phyloP scores from a whole-genome alignment of 2,888 invertebrate genomes.

The Apamea crenata region DNA sequence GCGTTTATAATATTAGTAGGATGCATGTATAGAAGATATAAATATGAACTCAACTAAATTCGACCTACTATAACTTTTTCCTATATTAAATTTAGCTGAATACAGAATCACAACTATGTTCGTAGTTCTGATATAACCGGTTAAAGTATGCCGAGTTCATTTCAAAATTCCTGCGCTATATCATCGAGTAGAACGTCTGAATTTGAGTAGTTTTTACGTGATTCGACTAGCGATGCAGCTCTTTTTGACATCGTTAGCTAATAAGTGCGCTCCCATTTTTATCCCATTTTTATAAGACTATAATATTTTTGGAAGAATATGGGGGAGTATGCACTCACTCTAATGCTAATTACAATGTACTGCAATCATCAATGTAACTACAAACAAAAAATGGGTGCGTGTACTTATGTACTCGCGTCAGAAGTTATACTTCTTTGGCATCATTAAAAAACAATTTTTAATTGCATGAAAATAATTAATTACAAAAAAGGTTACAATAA shows the following conservation, averaged over 20 bases:
- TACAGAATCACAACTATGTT: constrained; percentile 7
- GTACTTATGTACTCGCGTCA: no score
- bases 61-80: neutral
- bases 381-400: no score
- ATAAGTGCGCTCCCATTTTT: neutral
- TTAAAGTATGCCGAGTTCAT: constrained; percentile 50
- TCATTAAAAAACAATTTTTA: no score
- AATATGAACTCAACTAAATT: neutral
- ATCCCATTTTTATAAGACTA: neutral
- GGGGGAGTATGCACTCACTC: no score
- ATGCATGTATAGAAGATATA: no score
- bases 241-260: constrained; percentile 36
- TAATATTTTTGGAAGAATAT: no score
- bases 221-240: constrained; percentile 50
- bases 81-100: constrained; percentile 5
- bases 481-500: no score
- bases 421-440: no score
- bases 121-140: constrained; percentile 27
- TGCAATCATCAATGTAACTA: neutral
- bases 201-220: constrained; percentile 62
- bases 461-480: no score
- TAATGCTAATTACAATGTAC: neutral
- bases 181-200: constrained; percentile 39
- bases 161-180: constrained; percentile 51
- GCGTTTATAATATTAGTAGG: no score